Conservation (phyloP, 2,888 invertebrate species). For the Dichetophora obliterata region DNA sequence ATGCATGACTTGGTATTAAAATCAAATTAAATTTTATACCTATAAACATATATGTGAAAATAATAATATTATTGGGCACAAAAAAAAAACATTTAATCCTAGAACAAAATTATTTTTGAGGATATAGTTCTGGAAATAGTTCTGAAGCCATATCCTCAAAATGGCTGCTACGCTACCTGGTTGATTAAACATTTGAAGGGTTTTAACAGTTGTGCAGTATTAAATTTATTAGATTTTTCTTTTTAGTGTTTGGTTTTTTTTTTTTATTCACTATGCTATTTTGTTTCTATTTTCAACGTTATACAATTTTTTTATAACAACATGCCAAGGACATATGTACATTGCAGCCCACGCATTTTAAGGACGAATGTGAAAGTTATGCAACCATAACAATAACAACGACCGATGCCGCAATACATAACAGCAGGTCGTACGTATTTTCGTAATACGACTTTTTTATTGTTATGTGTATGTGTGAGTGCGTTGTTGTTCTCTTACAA, state of each 20-base stretch:
- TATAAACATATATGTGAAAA: no score
- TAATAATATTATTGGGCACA: no score
- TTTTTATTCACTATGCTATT: not conserved
- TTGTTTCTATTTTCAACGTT: not conserved
- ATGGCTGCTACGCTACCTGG: no score
- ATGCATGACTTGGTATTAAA: not conserved
- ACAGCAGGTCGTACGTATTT: not conserved
- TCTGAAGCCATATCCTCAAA: no score
- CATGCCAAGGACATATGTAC: slow-evolving; percentile 33
- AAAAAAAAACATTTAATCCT: no score
- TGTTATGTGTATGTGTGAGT: not conserved
- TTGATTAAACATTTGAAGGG: no score
- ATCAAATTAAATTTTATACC: not conserved
- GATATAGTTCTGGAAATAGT: no score
- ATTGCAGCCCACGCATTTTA: slow-evolving; percentile 26
- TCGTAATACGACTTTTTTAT: not conserved
- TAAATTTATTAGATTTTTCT: no score
- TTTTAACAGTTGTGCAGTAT: no score
- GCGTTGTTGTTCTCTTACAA: not conserved
- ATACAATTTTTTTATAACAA: not conserved
- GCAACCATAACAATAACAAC: slow-evolving; percentile 12
- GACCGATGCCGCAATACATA: slow-evolving; percentile 2
- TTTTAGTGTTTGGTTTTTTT: no score
- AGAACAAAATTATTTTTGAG: no score
- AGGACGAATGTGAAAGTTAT: slow-evolving; percentile 26